Evolutionary conservation across 37 sponge, comb jelly and placozoan genomes (phyloP), one percentile per base, ranked within the genome.

Genomic region (Corticium candelabrum): DNA sequence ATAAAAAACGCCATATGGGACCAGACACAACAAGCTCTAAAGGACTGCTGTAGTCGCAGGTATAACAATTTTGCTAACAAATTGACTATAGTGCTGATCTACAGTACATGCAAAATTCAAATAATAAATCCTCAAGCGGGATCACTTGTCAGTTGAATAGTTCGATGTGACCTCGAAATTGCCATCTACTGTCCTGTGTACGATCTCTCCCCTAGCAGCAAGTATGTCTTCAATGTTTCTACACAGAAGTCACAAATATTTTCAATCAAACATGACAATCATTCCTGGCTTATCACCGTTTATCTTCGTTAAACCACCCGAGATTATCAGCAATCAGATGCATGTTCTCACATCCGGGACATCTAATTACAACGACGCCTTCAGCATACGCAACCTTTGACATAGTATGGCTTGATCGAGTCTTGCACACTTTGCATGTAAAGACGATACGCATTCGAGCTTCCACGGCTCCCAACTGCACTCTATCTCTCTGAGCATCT

Each of bases 281-380:
- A 27, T 30, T 40, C 83, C 41, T 67, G 86, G 87, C 31, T 76
- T 69, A 84, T 86, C 39, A n/a, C n/a, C n/a, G n/a, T n/a, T 77
- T n/a, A n/a, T n/a, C 73, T 34, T 88, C 77, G 3, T 75, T 57
- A 40, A 94, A 94, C 95, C 95, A 94, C 31, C 85, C 89, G 74
- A 90, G 69, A 71, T 94, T 94, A 43, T 94, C 95, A 3, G 95
- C 89, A 74, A 94, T 84, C 27, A 94, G 89, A 78, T 94, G 95
- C 1, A 88, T 76, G 37, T 86, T 94, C n/a, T 82, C 43, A 78
- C 95, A 94, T 3, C 85, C 87, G 30, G 87, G 82, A 76, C 95
- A 94, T 38, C 84, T 69, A 0, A 88, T 85, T 3, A 94, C 0
- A 27, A 94, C 91, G 68, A 94, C 91, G 0, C 95, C 95, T 2